phyloP scores from a whole-genome alignment of 2,797 vertebrate species.

The Microhierax caerulescens region DNA sequence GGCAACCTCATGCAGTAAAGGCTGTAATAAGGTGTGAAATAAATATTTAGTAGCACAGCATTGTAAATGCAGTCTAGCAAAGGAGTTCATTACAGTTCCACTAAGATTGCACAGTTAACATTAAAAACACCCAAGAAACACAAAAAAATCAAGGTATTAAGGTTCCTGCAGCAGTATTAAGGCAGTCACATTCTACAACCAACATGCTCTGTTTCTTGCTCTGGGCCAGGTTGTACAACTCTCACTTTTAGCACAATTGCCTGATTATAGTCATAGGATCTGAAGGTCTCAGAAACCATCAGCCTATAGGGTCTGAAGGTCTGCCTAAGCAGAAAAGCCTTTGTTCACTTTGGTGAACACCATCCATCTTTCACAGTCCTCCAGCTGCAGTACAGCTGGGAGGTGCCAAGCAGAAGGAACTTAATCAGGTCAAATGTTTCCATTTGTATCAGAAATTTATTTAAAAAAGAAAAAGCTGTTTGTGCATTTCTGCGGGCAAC shows the following conservation, averaged over 20 bases:
- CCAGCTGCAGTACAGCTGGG: background rate
- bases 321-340: background rate
- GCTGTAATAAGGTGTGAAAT: conserved; percentile 56
- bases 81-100: conserved; percentile 52
- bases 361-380: background rate
- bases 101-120: conserved; percentile 9
- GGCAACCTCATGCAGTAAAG: background rate
- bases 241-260: background rate
- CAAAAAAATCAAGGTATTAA: background rate
- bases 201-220: background rate
- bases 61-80: conserved; percentile 27
- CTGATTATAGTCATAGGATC: background rate
- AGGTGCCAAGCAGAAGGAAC: background rate
- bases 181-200: background rate
- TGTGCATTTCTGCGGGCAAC: background rate
- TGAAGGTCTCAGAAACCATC: background rate
- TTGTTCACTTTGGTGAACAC: background rate
- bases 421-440: conserved; percentile 5
- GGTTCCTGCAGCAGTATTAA: background rate
- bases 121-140: conserved; percentile 10
- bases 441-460: conserved; percentile 24
- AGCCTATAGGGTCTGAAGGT: background rate
- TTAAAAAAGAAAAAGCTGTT: background rate
- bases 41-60: conserved; percentile 43
- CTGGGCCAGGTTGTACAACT: background rate